Conservation (phyloP, 1,140 invertebrate species). For the Halictus rubicundus region DNA sequence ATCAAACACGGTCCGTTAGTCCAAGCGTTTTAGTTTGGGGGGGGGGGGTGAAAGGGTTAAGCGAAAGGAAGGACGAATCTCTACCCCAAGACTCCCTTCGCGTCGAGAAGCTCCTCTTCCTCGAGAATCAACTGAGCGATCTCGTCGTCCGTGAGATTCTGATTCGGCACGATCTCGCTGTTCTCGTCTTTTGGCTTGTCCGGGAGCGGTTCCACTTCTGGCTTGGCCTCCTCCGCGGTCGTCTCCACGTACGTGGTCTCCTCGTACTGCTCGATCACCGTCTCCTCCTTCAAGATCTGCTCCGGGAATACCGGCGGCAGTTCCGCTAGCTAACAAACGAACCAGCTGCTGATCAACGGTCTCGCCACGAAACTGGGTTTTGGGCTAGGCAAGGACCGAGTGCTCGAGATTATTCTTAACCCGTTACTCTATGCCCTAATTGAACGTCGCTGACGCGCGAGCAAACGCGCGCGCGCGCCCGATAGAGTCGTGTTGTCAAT, state of each 20-base stretch:
- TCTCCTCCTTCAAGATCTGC: constrained; percentile 65
- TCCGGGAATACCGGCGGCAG: constrained; percentile 72
- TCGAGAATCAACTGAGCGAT: constrained; percentile 85
- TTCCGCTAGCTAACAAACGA: constrained; percentile 68
- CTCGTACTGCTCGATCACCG: constrained; percentile 58
- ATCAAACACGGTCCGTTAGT: too few relatives aligned
- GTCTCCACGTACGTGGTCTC: constrained; percentile 51
- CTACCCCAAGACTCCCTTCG: constrained; percentile 86
- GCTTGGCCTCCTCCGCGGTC: constrained; percentile 38
- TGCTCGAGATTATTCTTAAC: background rate
- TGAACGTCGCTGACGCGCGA: background rate
- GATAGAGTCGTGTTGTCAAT: too few relatives aligned
- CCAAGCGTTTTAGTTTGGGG: too few relatives aligned
- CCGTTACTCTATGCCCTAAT: too few relatives aligned
- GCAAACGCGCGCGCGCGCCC: too few relatives aligned
- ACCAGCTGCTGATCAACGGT: constrained; percentile 8
- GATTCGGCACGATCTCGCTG: constrained; percentile 74
- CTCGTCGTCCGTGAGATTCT: constrained; percentile 83
- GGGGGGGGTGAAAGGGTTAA: too few relatives aligned
- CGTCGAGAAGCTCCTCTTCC: constrained; percentile 84
- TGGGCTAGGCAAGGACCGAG: background rate
- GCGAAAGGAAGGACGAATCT: constrained; percentile 36
- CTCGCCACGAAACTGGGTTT: background rate
- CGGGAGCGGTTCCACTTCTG: constrained; percentile 49
- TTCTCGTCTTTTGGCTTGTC: constrained; percentile 73